Base-by-base conservation (phyloP, 2,888 invertebrate genomes). In the Drosophila rellima region DNA sequence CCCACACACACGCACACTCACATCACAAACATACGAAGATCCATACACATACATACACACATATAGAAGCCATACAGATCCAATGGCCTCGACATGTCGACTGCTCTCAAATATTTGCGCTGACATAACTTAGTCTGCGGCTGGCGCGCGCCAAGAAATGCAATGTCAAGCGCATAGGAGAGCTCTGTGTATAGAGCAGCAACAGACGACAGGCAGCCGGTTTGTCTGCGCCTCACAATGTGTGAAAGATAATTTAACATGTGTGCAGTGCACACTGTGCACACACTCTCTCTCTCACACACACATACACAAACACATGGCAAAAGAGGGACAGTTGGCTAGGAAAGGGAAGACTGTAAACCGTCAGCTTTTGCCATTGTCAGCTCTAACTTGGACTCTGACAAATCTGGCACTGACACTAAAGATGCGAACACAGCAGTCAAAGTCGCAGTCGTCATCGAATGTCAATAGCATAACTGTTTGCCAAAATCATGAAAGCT, bases 121-220 rank as follows among this genome's bases (percentile, higher is more conserved):
- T 80, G 77, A 80, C 84, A 87, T 85, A 88, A 88, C 86, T 88
- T 78, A 79, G 80, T 87, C 87, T 87, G 84, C 74, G 87, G 78
- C 80, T 84, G 82, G 79, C 83, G 75, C 64, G 63, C 70, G 80
- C 70, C 80, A 64, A 44, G 18, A 54, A 45, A 31, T 39, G 59
- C 40, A 15, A 29, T 56, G 65, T 57, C 57, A 44, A 50, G 52
- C 57, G 62, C 57, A 45, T 44, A 57, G 42, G 7, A 50, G 47
- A 40, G 65, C 29, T 17, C 15, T 33, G 52, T 56, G 51, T 23
- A 29, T 39, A 2, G 29, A 15, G 18, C 20, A 57, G 59, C 59
- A 42, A 55, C 70, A 70, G 73, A 61, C 74, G 68, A 80, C 74
- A 71, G 63, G 69, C 80, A 67, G 65, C 54, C 78, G 76, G 73